Conservation (phyloP, 2,113 vertebrate genomes). For the Xenotilapia flavipinnis region DNA sequence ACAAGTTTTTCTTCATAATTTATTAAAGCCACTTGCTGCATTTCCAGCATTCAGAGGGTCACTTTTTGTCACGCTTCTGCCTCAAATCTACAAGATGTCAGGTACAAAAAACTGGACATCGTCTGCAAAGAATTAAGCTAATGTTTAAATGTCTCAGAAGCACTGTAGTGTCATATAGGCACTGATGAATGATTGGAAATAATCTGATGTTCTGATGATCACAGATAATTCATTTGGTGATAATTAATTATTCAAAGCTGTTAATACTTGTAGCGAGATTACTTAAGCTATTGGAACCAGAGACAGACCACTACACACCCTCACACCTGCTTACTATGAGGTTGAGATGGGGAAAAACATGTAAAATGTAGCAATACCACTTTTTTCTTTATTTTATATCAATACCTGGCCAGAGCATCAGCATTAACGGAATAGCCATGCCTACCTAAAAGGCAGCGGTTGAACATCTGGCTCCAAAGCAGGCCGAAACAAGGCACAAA, state of each 20-base stretch:
- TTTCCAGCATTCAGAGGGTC: background rate
- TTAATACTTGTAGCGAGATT: background rate
- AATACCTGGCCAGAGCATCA: background rate
- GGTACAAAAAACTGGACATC: no score
- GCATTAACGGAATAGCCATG: background rate
- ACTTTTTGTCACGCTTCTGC: background rate
- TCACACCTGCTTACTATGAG: background rate
- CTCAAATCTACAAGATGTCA: no score
- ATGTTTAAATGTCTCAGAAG: no score
- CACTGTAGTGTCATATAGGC: no score
- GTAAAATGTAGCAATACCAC: background rate
- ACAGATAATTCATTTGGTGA: background rate
- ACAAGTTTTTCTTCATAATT: background rate
- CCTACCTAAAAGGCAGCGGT: background rate
- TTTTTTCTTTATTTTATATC: background rate
- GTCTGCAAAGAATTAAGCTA: no score
- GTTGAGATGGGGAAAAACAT: background rate
- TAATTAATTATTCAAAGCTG: background rate
- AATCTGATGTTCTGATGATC: background rate
- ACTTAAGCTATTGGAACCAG: background rate
- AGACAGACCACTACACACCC: background rate
- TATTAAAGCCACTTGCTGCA: background rate
- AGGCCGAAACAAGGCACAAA: background rate
- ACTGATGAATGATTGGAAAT: background rate
- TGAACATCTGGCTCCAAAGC: background rate